phyloP scores from a whole-genome alignment of 2,888 invertebrate genomes.

The Drosophila anomalipes region DNA sequence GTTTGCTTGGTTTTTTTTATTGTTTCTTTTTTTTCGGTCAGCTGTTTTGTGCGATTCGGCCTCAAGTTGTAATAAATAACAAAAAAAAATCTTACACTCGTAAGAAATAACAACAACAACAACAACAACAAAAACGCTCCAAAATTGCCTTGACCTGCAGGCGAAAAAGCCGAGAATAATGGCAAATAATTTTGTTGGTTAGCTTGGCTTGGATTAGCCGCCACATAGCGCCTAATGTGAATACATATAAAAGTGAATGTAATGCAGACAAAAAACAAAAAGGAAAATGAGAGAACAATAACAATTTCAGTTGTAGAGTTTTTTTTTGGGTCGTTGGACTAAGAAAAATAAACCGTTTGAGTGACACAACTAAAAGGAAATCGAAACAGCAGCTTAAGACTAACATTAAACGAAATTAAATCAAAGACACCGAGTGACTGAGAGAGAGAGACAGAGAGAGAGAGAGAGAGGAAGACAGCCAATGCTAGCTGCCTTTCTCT shows the following conservation, averaged over 20 bases:
- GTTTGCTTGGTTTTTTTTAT: constrained; percentile 41
- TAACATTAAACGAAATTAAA: neutral
- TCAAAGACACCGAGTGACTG: neutral
- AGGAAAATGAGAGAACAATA: constrained; percentile 43
- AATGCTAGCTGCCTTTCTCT: constrained; percentile 20
- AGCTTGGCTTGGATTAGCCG: constrained; percentile 45
- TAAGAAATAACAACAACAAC: constrained; percentile 26
- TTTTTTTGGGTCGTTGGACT: constrained; percentile 9
- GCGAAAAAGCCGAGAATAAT: constrained; percentile 43
- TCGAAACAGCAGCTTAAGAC: constrained; percentile 33
- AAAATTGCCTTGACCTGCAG: constrained; percentile 56
- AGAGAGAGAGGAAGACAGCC: neutral
- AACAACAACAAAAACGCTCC: constrained; percentile 2
- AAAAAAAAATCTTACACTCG: constrained; percentile 52
- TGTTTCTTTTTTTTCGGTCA: constrained; percentile 54
- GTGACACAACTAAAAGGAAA: constrained; percentile 22
- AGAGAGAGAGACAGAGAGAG: neutral
- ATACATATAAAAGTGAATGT: constrained; percentile 61
- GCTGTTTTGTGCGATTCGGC: constrained; percentile 62
- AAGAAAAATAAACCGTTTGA: constrained; percentile 34
- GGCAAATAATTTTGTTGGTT: constrained; percentile 48
- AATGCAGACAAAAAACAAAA: constrained; percentile 28
- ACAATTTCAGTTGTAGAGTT: constrained; percentile 49
- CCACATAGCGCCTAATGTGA: constrained; percentile 35
- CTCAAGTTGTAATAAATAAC: constrained; percentile 69